Percentiles rank a stretch among this genome's conserved stretches.
These are phyloP conservation scores for Mus musculus DNA, from an alignment of 2,113 vertebrate species.

Conservation along the genomic window DNA sequence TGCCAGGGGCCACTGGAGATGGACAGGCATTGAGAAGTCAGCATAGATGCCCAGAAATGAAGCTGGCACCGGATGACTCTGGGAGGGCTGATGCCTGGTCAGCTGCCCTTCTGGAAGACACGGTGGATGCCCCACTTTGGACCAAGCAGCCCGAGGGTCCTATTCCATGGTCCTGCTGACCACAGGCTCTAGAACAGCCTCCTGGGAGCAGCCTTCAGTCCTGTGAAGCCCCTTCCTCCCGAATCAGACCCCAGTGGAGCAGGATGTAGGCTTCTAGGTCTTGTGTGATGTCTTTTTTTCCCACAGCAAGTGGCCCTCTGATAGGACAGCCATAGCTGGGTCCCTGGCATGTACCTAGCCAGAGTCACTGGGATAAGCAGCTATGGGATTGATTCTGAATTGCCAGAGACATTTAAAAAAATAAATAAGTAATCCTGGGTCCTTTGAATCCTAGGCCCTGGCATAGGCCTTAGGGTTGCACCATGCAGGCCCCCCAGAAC, in stretches of 20 bases:
- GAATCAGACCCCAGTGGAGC: too few relatives aligned
- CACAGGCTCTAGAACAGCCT: neutral
- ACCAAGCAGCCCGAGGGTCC: neutral
- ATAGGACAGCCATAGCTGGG: neutral
- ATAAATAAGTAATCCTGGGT: neutral
- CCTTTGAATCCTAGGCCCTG: neutral
- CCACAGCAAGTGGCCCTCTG: neutral
- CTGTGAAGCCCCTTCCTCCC: too few relatives aligned
- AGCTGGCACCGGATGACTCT: too few relatives aligned
- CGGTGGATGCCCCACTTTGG: neutral
- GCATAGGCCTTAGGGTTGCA: neutral
- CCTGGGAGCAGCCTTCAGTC: neutral
- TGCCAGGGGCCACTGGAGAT: too few relatives aligned
- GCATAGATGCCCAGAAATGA: too few relatives aligned
- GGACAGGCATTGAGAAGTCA: neutral
- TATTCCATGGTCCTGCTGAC: neutral
- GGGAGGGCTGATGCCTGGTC: accelerated
- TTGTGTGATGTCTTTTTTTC: neutral
- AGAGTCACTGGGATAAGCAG: neutral
- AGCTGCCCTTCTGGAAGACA: neutral
- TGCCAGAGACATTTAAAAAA: neutral
- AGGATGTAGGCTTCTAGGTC: neutral
- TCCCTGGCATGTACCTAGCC: neutral
- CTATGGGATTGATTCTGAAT: neutral
- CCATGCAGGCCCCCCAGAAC: neutral